phyloP scores from a whole-genome alignment of 1,140 invertebrate genomes.

The Lysiphlebus fabarum region DNA sequence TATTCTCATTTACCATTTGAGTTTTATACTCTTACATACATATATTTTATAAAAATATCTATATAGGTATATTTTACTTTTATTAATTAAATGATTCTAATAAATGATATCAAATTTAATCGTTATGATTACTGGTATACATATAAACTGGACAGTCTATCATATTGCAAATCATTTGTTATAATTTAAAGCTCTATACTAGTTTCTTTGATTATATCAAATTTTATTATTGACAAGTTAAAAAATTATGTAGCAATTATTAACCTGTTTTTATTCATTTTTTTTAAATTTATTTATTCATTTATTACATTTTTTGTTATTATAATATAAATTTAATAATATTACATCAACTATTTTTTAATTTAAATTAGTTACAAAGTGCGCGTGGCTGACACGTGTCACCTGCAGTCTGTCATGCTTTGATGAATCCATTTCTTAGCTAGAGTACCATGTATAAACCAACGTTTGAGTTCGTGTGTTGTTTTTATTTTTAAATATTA shows the following conservation, averaged over 20 bases:
- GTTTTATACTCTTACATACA: too few species aligned
- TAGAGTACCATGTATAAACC: background rate
- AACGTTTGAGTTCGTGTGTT: constrained; percentile 2
- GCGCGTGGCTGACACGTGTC: constrained; percentile 50
- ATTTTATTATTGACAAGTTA: too few species aligned
- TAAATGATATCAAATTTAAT: constrained; percentile 20
- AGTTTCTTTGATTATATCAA: too few species aligned
- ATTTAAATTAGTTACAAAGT: constrained; percentile 25
- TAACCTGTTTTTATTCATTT: too few species aligned
- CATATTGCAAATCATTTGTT: too few species aligned
- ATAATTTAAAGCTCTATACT: too few species aligned
- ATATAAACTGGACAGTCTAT: background rate
- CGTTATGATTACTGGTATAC: constrained; percentile 13
- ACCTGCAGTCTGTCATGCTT: constrained; percentile 51
- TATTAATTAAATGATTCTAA: constrained; percentile 22
- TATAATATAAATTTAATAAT: background rate
- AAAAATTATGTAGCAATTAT: too few species aligned
- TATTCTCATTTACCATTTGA: too few species aligned
- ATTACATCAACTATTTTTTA: constrained; percentile 21
- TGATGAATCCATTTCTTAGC: constrained; percentile 26
- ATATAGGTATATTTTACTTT: constrained; percentile 2
- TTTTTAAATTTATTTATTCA: too few species aligned
- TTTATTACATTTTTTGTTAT: too few species aligned
- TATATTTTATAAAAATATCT: too few species aligned
- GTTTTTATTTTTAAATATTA: constrained; percentile 18